These are phyloP conservation scores for Platyrinchus mystaceus DNA, from an alignment of 2,797 vertebrate genomes.

Conservation along the genomic window DNA sequence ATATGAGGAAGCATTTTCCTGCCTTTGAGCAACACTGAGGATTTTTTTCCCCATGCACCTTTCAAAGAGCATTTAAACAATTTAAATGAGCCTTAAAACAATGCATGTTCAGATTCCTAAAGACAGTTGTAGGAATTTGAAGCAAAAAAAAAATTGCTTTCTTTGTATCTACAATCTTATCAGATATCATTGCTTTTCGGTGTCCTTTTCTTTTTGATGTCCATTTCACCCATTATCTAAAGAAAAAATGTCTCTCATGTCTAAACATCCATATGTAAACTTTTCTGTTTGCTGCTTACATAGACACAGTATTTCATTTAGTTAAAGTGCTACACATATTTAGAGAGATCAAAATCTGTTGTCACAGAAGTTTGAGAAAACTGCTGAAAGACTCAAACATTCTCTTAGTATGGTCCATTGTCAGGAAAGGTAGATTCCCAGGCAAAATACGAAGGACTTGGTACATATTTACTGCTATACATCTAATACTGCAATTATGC, in stretches of 20 bases:
- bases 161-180: conserved; percentile 19
- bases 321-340: not conserved
- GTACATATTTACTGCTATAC: not conserved
- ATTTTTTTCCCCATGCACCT: not conserved
- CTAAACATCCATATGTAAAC: not conserved
- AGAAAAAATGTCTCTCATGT: not conserved
- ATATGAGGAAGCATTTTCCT: not conserved
- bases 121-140: not conserved
- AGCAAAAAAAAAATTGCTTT: not conserved
- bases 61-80: not conserved
- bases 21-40: not conserved
- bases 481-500: not conserved
- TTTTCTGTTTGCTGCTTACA: conserved; percentile 23
- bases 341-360: not conserved
- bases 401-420: not conserved
- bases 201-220: not conserved
- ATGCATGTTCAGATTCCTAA: not conserved
- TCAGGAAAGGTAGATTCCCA: not conserved
- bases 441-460: not conserved
- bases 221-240: conserved; percentile 47
- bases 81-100: not conserved
- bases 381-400: not conserved
- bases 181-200: not conserved
- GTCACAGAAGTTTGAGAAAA: not conserved
- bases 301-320: not conserved